Base-by-base conservation (phyloP, 2,113 vertebrate genomes). In the Limnothrissa miodon region DNA sequence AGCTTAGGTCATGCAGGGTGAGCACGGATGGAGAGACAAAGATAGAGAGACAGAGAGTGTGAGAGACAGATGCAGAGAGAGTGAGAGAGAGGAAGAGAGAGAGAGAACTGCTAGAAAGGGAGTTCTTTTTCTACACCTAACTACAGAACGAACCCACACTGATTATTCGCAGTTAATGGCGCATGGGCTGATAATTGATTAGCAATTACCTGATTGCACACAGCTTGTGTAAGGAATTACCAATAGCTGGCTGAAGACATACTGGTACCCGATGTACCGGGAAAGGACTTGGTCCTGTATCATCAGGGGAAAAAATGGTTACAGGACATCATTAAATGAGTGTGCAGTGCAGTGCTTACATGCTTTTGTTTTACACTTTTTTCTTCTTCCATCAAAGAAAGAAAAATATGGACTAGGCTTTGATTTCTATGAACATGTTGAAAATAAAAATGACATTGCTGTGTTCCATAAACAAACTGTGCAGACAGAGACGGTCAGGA, bases 11-110 rank as follows among this genome's bases (percentile, higher is more conserved):
- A 36, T 5, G 66, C 29, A 74, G 66, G 25, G 1, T 74, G 33
- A 10, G 36, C 59, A 80, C 5, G 9, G 51, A 81, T 17, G 39
- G 80, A 36, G 80, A 81, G 29, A 56, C 29, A 74, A 25, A 33
- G 62, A 70, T 29, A 45, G 9, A 80, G 2, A 6, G 42, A 42
- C n/a, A n/a, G n/a, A 59, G 56, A 59, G 79, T 8, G 19, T 48
- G 48, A 59, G 51, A 59, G 51, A 59, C 36, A 81, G 51, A 81
- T 15, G 13, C 51, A 59, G 33, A 59, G 80, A 81, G 45, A 80
- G 25, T 19, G 25, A 51, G 79, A 80, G 45, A 33, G 79, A 80
- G 79, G 23, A 46, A 80, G 45, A 21, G 25, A 53, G 79, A 33
- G 45, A 36, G 80, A 36, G 80, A 39, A 51, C n/a, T 36, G 66